Conservation (phyloP, 2,888 invertebrate species). For the Steinernema hermaphroditum region DNA sequence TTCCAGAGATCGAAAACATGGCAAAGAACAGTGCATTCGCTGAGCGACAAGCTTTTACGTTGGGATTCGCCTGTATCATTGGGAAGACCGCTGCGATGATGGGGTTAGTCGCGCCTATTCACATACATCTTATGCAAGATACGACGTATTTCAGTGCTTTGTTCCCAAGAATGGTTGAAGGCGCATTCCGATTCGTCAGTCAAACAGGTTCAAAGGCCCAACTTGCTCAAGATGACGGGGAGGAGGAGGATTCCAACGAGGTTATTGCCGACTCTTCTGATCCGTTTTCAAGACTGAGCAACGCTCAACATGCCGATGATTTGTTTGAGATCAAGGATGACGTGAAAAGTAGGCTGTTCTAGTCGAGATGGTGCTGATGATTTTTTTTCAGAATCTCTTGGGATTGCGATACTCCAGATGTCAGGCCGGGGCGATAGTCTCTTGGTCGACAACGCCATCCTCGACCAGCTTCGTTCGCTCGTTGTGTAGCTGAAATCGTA, state of each 20-base stretch:
- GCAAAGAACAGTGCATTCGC: background rate
- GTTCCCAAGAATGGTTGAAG: slow-evolving; percentile 40
- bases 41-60: background rate
- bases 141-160: slow-evolving; percentile 38
- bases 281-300: slow-evolving; percentile 57
- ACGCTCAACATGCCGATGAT: slow-evolving; percentile 47
- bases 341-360: slow-evolving; percentile 45
- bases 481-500: too few relatives aligned
- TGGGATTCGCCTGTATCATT: background rate
- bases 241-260: slow-evolving; percentile 49
- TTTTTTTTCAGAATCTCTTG: background rate
- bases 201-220: slow-evolving; percentile 32
- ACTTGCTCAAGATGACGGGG: slow-evolving; percentile 38
- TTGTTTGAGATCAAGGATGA: slow-evolving; percentile 47
- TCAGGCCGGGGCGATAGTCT: too few relatives aligned
- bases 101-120: too few relatives aligned
- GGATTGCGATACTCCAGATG: background rate
- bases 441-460: too few relatives aligned
- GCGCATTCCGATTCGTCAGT: slow-evolving; percentile 32
- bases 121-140: too few relatives aligned
- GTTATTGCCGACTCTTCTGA: slow-evolving; percentile 51
- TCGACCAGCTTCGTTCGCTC: too few relatives aligned
- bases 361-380: too few relatives aligned
- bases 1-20: slow-evolving; percentile 34
- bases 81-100: background rate